Percentiles rank a stretch among this genome's conserved stretches.
phyloP scores from a whole-genome alignment of 2,888 invertebrate species.

The Papilio gigon region DNA sequence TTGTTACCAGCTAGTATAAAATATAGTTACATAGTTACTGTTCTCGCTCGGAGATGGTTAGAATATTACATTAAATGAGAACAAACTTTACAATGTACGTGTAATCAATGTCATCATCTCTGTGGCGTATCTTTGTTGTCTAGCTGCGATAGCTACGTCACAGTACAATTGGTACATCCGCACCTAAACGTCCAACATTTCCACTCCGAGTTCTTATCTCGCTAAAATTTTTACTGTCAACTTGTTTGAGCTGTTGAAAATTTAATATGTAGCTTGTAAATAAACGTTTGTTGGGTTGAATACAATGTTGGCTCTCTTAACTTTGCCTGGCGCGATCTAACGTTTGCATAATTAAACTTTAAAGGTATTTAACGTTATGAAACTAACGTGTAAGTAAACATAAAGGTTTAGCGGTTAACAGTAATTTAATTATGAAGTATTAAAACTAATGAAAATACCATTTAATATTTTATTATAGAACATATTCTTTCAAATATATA shows the following conservation, averaged over 20 bases:
- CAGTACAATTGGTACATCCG: constrained; percentile 36
- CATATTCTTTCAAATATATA: too few species aligned
- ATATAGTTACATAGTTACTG: background rate
- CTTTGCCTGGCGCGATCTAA: constrained; percentile 19
- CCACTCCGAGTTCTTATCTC: constrained; percentile 51
- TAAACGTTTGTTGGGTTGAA: constrained; percentile 54
- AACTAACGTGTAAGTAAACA: constrained; percentile 9
- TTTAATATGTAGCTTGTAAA: constrained; percentile 52
- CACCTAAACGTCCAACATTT: constrained; percentile 35
- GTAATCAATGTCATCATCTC: constrained; percentile 24
- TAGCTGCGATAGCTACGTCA: constrained; percentile 2
- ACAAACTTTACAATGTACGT: constrained; percentile 31
- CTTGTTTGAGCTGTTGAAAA: constrained; percentile 58
- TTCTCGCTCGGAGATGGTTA: background rate
- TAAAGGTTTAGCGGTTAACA: background rate
- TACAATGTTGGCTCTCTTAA: constrained; percentile 51
- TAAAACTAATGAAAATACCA: constrained; percentile 1
- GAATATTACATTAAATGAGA: constrained; percentile 9
- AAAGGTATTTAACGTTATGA: constrained; percentile 24
- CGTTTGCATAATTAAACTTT: constrained; percentile 22
- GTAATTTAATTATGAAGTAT: background rate
- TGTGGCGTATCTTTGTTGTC: constrained; percentile 33
- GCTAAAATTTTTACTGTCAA: constrained; percentile 58
- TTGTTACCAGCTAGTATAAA: background rate
- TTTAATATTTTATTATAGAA: too few species aligned